Conservation (phyloP, 2,797 vertebrate genomes). For the Enteromius viviparus region DNA sequence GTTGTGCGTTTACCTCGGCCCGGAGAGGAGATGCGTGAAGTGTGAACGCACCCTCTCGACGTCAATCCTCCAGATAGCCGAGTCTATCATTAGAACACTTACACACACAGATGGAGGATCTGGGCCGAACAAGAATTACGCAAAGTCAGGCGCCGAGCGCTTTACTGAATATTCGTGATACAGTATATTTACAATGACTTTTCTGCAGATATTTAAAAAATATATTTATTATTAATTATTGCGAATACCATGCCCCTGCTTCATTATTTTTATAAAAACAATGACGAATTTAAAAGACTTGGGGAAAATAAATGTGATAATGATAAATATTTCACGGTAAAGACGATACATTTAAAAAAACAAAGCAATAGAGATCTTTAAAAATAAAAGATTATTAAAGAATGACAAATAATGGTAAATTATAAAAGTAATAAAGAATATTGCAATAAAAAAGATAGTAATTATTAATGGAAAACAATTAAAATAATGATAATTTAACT, state of each 20-base stretch:
- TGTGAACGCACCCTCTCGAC: conserved; percentile 52
- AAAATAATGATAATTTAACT: background rate
- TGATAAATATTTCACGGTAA: background rate
- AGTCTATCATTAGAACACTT: conserved; percentile 58
- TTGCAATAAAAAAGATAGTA: background rate
- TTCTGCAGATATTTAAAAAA: background rate
- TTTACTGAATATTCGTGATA: background rate
- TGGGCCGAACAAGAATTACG: conserved; percentile 6
- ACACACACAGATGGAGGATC: conserved; percentile 50
- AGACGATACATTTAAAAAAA: background rate
- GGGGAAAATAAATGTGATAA: background rate
- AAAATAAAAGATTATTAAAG: background rate
- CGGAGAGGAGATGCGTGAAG: conserved; percentile 48
- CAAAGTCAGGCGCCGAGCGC: background rate
- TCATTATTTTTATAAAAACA: background rate
- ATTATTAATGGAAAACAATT: background rate
- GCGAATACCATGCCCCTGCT: background rate
- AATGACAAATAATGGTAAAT: background rate
- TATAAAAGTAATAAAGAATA: background rate
- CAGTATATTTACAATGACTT: background rate
- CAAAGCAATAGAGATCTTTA: background rate
- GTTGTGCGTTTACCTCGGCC: conserved; percentile 18
- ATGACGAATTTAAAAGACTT: background rate
- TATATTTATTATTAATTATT: background rate
- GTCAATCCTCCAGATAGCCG: conserved; percentile 53